Evolutionary conservation across 2,888 invertebrate genomes (phyloP).

Genomic region (Athalia circularis): DNA sequence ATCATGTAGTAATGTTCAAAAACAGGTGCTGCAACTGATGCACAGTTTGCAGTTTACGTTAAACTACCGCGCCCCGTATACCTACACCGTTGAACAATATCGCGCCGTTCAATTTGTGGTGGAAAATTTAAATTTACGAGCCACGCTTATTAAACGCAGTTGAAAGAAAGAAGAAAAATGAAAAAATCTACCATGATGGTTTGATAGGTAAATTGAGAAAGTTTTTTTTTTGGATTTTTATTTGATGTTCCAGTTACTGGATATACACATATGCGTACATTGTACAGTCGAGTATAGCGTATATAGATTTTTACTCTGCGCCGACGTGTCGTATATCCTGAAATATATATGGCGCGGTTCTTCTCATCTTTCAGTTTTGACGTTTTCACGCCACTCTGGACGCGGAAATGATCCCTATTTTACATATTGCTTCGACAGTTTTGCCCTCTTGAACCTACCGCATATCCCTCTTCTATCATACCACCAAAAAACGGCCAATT

Average conservation of each 20-base stretch:
- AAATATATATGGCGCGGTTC: background rate
- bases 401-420: conserved; percentile 2
- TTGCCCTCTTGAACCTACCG: background rate
- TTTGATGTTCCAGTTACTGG: background rate
- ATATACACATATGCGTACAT: background rate
- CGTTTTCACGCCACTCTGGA: conserved; percentile 9
- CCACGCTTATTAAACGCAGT: conserved; percentile 5
- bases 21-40: background rate
- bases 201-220: conserved; percentile 12
- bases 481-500: no score
- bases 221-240: background rate
- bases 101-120: conserved; percentile 20
- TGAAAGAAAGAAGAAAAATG: background rate
- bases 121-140: conserved; percentile 11
- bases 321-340: background rate
- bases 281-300: background rate
- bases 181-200: background rate
- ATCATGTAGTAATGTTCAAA: background rate
- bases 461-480: background rate
- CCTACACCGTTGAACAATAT: no score
- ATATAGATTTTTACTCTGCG: background rate
- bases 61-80: no score
- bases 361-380: conserved; percentile 26
- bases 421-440: conserved; percentile 31
- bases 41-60: background rate